phyloP scores from a whole-genome alignment of 2,113 vertebrate species.

The Anoplopoma fimbria region DNA sequence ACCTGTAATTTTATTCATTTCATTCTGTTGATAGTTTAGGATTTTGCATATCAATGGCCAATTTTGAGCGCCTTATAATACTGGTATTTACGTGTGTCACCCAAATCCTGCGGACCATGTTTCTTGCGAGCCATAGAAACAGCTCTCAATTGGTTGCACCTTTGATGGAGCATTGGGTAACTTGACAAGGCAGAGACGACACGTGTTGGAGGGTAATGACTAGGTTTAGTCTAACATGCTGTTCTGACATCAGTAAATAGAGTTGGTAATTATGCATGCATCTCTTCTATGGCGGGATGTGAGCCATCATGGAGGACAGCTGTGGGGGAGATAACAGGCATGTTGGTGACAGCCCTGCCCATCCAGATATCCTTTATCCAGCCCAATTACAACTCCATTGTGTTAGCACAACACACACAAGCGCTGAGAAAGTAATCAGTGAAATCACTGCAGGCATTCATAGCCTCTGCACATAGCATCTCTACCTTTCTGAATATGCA shows the following conservation, averaged over 20 bases:
- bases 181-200: constrained; percentile 71
- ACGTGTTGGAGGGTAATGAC: constrained; percentile 79
- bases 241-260: constrained; percentile 83
- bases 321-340: constrained; percentile 82
- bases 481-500: constrained; percentile 41
- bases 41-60: constrained; percentile 71
- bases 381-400: constrained; percentile 82
- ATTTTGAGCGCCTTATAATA: constrained; percentile 54
- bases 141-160: constrained; percentile 76
- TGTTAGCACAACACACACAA: constrained; percentile 72
- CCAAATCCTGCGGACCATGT: constrained; percentile 28
- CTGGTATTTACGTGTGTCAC: constrained; percentile 72
- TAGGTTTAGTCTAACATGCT: constrained; percentile 78
- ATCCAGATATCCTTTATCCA: constrained; percentile 77
- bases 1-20: constrained; percentile 64
- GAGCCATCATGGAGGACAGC: constrained; percentile 81
- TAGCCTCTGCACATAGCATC: constrained; percentile 50
- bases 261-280: constrained; percentile 82
- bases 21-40: constrained; percentile 45
- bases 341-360: constrained; percentile 81
- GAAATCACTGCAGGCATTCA: constrained; percentile 69
- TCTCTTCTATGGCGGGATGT: constrained; percentile 69
- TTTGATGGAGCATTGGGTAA: constrained; percentile 71
- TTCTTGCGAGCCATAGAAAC: constrained; percentile 65
- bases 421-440: constrained; percentile 71